Evolutionary conservation across 35 echinoderm and acorn worm genomes (phyloP), one percentile per base, ranked within the genome.

Genomic region (Heliocidaris erythrogramma): DNA sequence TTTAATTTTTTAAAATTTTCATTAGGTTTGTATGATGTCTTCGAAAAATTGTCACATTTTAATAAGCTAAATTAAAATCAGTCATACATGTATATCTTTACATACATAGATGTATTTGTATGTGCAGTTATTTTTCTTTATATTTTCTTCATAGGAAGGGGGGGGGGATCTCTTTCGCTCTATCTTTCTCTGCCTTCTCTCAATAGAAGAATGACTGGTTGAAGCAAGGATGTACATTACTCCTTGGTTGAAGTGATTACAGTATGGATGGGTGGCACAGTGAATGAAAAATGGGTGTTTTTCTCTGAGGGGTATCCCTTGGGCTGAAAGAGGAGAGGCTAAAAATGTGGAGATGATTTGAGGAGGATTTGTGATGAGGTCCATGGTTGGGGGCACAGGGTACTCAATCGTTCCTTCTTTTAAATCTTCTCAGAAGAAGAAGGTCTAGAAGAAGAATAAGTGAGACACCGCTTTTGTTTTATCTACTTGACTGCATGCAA

Each of bases 321-420:
- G 91, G 91, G 49, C 29, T 52, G 47, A 59, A 92, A 92, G 48
- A 30, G 21, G 91, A 52, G 91, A 49, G 65, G 50, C 11, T 48
- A 92, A 24, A 92, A 92, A 92, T 92, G 48, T 92, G 49, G 91
- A 92, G 49, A 32, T 92, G 91, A 92, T 92, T 92, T 92, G 21
- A 30, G 49, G 49, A 50, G 91, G 91, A 92, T 92, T 92, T 92
- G 49, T 24, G 91, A 42, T 89, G 31, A 48, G 29, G 65, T 78
- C 65, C 65, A 78, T 78, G 65, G 65, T 78, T 78, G 65, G 65
- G 65, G 65, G 65, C 65, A n/a, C 65, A n/a, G 2, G 52, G 52
- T 56, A 56, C 52, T 56, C 52, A 56, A 13, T 10, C 52, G 14
- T 56, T 56, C 52, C 52, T 13, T 56, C 52, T 56, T n/a, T n/a